Conservation (phyloP, 2,888 invertebrate genomes). For the Sphinx pinastri region DNA sequence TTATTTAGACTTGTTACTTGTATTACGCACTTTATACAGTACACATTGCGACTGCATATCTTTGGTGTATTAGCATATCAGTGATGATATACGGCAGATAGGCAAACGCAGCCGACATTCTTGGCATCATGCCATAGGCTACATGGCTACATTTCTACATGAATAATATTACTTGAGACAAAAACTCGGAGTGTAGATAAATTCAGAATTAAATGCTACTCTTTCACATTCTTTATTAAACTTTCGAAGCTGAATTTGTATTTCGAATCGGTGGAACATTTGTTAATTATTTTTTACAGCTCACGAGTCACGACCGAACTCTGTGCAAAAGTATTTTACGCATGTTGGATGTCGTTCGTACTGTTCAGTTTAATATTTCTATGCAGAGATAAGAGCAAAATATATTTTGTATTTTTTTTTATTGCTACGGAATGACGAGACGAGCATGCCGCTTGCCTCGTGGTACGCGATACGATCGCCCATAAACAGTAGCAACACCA, state of each 20-base stretch:
- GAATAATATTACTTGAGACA: constrained; percentile 42
- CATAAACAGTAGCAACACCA: too few relatives aligned
- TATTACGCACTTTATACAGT: constrained; percentile 4
- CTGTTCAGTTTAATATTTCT: not conserved
- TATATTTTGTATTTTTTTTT: too few relatives aligned
- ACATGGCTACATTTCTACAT: constrained; percentile 35
- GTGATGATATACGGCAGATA: constrained; percentile 31
- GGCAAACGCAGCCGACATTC: constrained; percentile 42
- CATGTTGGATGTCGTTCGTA: not conserved
- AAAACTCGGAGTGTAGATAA: constrained; percentile 35
- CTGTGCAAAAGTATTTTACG: not conserved
- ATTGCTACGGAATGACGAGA: too few relatives aligned
- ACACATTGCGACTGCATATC: constrained; percentile 30
- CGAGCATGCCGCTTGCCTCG: too few relatives aligned
- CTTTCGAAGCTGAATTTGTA: not conserved
- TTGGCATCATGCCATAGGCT: constrained; percentile 46
- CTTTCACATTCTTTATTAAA: constrained; percentile 10
- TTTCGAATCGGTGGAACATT: too few relatives aligned
- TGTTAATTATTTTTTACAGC: too few relatives aligned
- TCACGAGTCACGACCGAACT: not conserved
- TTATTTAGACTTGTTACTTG: not conserved
- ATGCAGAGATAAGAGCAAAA: not conserved
- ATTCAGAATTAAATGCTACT: constrained; percentile 35
- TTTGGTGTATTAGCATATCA: constrained; percentile 22
- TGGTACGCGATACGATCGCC: too few relatives aligned